A percentile compares a stretch with the other conserved stretches of the same genome.
Evolutionary conservation across 2,797 vertebrate species (phyloP).

Genomic region (Typhlichthys subterraneus): DNA sequence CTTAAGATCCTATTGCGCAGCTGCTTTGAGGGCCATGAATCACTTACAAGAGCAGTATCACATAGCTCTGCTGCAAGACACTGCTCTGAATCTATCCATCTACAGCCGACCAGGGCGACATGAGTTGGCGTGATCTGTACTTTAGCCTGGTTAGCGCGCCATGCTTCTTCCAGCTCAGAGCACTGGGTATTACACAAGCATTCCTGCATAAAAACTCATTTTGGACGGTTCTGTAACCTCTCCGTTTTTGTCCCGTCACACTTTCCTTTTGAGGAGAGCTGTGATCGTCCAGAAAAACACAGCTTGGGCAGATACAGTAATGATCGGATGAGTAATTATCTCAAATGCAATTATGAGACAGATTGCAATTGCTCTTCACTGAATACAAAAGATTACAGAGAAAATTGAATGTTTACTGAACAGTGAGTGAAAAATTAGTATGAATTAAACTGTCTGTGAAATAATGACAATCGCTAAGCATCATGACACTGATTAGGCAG

Average conservation of each 20-base stretch:
- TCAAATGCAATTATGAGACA: constrained; percentile 50
- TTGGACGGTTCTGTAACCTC: constrained; percentile 55
- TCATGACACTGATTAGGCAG: constrained; percentile 40
- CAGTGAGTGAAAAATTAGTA: constrained; percentile 33
- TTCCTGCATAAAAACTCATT: constrained; percentile 65
- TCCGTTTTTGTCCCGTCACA: constrained; percentile 39
- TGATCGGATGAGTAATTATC: constrained; percentile 38
- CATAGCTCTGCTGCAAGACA: no score
- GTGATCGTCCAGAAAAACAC: constrained; percentile 30
- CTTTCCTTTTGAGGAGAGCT: constrained; percentile 13
- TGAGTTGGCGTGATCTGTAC: constrained; percentile 44
- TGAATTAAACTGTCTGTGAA: constrained; percentile 47
- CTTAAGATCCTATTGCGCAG: constrained; percentile 52
- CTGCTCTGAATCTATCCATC: constrained; percentile 60
- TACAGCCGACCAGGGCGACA: constrained; percentile 61
- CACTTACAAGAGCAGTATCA: no score
- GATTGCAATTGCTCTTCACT: constrained; percentile 28
- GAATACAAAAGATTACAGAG: constrained; percentile 33
- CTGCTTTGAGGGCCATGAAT: constrained; percentile 51
- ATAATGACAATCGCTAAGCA: constrained; percentile 43
- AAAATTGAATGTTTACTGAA: constrained; percentile 50
- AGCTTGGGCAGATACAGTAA: constrained; percentile 21
- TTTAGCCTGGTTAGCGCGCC: constrained; percentile 52
- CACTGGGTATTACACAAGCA: constrained; percentile 44
- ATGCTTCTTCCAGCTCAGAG: constrained; percentile 59